Evolutionary conservation across 2,888 invertebrate species (phyloP).

Genomic region (Oxyteleia sp.): DNA sequence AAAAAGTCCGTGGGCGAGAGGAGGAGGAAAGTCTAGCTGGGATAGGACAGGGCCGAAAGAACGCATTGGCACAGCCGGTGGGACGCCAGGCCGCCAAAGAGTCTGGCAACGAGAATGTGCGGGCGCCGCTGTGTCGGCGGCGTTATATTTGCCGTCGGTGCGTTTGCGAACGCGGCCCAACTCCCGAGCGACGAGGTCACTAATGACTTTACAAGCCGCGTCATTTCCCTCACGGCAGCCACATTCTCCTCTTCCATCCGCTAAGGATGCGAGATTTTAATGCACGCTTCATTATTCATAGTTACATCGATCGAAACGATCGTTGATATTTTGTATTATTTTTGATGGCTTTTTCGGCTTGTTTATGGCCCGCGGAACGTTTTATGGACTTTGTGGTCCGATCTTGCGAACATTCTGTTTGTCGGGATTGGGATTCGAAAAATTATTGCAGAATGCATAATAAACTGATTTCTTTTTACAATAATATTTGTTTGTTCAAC

Average conservation of each 20-base stretch:
- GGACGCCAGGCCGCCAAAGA: slow-evolving; percentile 86
- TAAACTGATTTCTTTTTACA: too few species aligned
- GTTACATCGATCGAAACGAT: slow-evolving; percentile 44
- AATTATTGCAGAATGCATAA: too few species aligned
- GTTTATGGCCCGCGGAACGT: neutral
- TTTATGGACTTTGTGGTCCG: neutral
- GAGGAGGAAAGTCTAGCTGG: slow-evolving; percentile 53
- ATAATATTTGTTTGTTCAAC: too few species aligned
- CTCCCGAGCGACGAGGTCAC: slow-evolving; percentile 66
- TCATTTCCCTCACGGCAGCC: slow-evolving; percentile 61
- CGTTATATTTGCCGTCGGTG: slow-evolving; percentile 71
- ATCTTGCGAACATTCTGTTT: neutral
- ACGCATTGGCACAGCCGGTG: slow-evolving; percentile 80
- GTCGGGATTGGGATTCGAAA: too few species aligned
- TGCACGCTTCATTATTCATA: slow-evolving; percentile 56
- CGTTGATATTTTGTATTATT: slow-evolving; percentile 17
- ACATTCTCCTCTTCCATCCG: slow-evolving; percentile 24
- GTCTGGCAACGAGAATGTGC: slow-evolving; percentile 85
- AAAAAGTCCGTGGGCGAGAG: slow-evolving; percentile 2
- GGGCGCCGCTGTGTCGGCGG: slow-evolving; percentile 81
- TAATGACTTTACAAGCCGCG: slow-evolving; percentile 68
- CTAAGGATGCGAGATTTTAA: slow-evolving; percentile 45
- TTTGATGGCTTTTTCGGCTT: neutral
- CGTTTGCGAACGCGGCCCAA: slow-evolving; percentile 65
- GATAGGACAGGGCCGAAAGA: slow-evolving; percentile 43